Conservation (phyloP, 2,113 vertebrate genomes). For the Felis chaus region DNA sequence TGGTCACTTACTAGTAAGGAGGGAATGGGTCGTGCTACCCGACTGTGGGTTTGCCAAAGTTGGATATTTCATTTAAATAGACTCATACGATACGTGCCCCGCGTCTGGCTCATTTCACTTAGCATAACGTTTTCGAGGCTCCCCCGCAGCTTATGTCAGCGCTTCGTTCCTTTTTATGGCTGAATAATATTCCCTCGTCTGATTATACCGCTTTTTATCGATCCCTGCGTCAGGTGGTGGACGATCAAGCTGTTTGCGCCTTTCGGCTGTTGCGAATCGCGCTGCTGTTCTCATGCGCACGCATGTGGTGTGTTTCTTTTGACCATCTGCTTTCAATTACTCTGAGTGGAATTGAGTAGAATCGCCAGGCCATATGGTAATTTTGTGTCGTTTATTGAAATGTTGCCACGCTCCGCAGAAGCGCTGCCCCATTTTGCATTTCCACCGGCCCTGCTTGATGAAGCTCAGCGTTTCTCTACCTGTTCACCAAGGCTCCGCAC, state of each 20-base stretch:
- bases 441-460: not conserved
- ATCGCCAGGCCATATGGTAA: not conserved
- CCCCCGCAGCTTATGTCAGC: not conserved
- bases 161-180: not conserved
- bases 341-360: not conserved
- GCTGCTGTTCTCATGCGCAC: not conserved
- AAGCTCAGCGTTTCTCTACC: not conserved
- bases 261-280: not conserved
- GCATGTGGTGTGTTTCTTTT: not conserved
- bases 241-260: not conserved
- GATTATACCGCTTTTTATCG: not conserved
- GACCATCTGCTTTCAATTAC: not conserved
- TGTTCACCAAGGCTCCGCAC: not conserved
- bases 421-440: not conserved
- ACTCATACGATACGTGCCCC: rapidly evolving
- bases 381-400: not conserved
- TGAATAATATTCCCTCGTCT: not conserved
- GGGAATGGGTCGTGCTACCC: no score
- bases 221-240: not conserved
- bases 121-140: not conserved
- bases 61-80: not conserved
- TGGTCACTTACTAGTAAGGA: not conserved
- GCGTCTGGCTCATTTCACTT: not conserved
- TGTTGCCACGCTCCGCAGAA: not conserved
- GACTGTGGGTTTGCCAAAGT: not conserved